Conservation (phyloP, 2,888 invertebrate species). For the Plebejus argus region DNA sequence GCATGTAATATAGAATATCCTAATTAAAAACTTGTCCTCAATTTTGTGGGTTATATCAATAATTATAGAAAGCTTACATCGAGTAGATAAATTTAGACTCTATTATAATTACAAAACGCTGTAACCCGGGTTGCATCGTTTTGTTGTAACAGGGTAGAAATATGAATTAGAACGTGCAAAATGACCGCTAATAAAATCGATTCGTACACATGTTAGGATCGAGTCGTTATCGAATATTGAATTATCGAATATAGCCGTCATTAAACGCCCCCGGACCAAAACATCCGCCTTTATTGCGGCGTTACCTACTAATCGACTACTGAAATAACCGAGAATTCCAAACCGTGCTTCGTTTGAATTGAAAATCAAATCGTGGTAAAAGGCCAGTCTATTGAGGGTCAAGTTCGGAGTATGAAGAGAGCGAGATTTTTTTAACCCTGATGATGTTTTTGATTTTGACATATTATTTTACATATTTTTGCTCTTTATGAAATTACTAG, state of each 20-base stretch:
- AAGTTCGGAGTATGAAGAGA: not conserved
- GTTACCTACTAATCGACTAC: conserved; percentile 77
- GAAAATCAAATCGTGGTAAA: not conserved
- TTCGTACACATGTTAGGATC: conserved; percentile 39
- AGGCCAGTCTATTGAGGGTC: not conserved
- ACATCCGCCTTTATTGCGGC: conserved; percentile 75
- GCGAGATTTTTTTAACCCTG: not conserved
- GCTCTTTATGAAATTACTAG: no score
- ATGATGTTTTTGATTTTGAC: not conserved
- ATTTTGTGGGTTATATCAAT: no score
- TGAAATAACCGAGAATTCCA: conserved; percentile 67
- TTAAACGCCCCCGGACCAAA: conserved; percentile 77
- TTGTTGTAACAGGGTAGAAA: no score
- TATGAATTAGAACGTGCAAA: not conserved
- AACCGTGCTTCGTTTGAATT: conserved; percentile 21
- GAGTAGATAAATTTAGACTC: no score
- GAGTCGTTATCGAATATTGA: conserved; percentile 47
- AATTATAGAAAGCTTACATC: no score
- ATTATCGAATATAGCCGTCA: conserved; percentile 73
- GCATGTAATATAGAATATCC: no score
- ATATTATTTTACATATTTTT: no score
- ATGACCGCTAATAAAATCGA: conserved; percentile 34
- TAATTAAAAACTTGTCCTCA: no score
- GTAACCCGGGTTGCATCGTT: no score
- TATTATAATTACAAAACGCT: no score